Evolutionary conservation across 2,113 vertebrate species (phyloP), one percentile per base, ranked within the genome.

Genomic region (Leptobrachium leishanense): DNA sequence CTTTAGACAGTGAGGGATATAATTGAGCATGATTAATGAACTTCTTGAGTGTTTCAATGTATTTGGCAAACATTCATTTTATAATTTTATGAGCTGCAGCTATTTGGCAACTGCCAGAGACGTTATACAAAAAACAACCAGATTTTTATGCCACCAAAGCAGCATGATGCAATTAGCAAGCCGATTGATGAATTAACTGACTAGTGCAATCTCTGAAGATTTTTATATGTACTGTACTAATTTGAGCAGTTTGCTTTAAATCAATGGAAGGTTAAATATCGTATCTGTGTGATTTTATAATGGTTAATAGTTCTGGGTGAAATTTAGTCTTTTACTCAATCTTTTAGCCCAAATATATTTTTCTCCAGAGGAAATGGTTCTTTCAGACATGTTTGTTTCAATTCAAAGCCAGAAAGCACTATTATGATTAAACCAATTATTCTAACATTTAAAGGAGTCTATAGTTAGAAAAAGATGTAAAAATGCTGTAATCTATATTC

Each of bases 141-240:
- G 83, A 84, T 74, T 0, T 84, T 74, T 83, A 55, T 82, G 78
- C n/a, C 43, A 83, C 72, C 64, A 89, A 89, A 87, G 83, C 76
- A 71, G 74, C 77, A 85, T 75, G 84, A 87, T 82, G 68, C 57
- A 87, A 85, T 89, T 86, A 84, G 66, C 84, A 79, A 88, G 87
- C 57, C 57, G 88, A 86, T 82, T 88, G 88, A 87, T 83, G 55
- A 84, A 75, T 77, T 5, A 68, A 75, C 82, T 82, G 68, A 64
- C 78, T 85, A 83, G n/a, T 77, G 79, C 67, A 84, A 85, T 82
- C 63, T 42, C 70, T 70, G 77, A 85, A 73, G 46, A 1, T 84
- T 71, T 77, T 10, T 31, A 31, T 50, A 50, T 50, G 46, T 50
- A 8, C 46, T 50, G 46, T 8, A 50, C 8, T 42, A 77, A 59